Evolutionary conservation across 2,888 invertebrate species (phyloP).

Genomic region (Luperina testacea): DNA sequence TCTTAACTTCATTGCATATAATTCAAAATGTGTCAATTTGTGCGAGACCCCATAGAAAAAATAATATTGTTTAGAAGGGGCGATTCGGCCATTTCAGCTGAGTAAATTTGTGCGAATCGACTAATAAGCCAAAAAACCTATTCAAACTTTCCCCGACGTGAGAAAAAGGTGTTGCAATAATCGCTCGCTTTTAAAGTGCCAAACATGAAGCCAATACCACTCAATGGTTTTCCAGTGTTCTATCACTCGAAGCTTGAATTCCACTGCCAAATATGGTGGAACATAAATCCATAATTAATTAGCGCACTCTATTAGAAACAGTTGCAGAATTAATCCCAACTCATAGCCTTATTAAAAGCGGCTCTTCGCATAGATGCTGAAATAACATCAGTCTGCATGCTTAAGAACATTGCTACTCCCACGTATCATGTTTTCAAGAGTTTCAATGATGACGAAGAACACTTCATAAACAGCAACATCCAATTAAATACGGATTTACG

Average conservation of each 20-base stretch:
- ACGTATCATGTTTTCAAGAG: not conserved
- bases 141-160: not conserved
- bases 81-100: not conserved
- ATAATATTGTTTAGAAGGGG: not conserved
- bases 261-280: not conserved
- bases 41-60: not conserved
- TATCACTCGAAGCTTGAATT: not conserved
- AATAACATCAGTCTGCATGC: not conserved
- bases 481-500: constrained; percentile 20
- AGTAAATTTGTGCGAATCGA: not conserved
- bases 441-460: not conserved
- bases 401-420: not conserved
- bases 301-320: not conserved
- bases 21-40: not conserved
- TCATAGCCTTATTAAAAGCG: not conserved
- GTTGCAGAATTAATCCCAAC: not conserved
- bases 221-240: not conserved
- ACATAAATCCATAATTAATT: constrained; percentile 7
- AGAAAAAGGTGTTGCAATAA: not conserved
- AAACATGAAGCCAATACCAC: constrained; percentile 29
- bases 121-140: not conserved
- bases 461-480: not conserved
- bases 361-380: not conserved
- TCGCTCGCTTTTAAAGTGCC: constrained; percentile 39
- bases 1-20: not conserved